Conservation (phyloP, 2,888 invertebrate species). For the Eupithecia centaureata region DNA sequence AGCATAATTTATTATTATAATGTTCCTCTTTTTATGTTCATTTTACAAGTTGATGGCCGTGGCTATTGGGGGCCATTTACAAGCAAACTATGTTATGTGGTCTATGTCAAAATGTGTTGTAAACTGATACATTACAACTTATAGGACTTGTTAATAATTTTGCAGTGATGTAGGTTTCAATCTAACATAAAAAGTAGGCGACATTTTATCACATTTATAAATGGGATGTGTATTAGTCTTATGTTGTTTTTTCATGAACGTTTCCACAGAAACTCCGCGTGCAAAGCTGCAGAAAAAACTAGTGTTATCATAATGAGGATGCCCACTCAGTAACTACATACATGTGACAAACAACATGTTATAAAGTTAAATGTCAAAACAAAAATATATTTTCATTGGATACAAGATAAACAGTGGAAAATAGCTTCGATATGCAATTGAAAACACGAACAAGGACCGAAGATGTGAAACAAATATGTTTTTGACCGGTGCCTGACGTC, state of each 20-base stretch:
- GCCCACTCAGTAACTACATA: slow-evolving; percentile 32
- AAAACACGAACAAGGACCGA: slow-evolving; percentile 71
- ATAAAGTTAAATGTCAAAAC: slow-evolving; percentile 68
- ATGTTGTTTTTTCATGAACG: too few relatives aligned
- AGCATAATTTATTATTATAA: too few relatives aligned
- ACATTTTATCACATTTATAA: background rate
- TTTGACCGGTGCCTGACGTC: slow-evolving; percentile 70
- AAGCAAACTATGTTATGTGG: background rate
- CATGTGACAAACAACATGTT: slow-evolving; percentile 64
- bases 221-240: too few relatives aligned
- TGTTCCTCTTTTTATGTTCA: background rate
- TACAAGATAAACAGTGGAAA: slow-evolving; percentile 80
- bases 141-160: background rate
- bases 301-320: slow-evolving; percentile 9
- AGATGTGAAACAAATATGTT: slow-evolving; percentile 77
- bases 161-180: background rate
- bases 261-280: background rate
- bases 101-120: background rate
- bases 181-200: background rate
- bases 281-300: background rate
- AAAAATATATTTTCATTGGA: slow-evolving; percentile 73
- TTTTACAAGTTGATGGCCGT: background rate
- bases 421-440: slow-evolving; percentile 69
- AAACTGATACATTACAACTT: background rate
- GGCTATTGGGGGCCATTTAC: too few relatives aligned